Percentiles rank a stretch among this genome's conserved stretches.
Evolutionary conservation across 2,113 vertebrate genomes (phyloP).

Genomic region (Chaetura pelagica): DNA sequence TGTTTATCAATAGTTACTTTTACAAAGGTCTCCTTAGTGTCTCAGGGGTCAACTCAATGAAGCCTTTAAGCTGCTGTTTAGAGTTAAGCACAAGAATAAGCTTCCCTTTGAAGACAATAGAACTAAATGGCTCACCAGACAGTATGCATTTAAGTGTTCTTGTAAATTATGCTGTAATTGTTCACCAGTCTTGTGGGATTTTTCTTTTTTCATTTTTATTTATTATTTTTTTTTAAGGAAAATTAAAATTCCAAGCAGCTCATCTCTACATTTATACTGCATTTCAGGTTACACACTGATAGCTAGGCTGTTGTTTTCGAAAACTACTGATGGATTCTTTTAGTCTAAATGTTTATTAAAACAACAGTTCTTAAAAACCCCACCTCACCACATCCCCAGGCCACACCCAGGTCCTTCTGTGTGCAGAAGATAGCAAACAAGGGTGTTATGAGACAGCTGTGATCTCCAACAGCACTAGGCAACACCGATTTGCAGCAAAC

Average conservation of each 20-base stretch:
- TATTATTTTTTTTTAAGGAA: background rate
- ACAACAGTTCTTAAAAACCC: background rate
- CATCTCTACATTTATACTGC: background rate
- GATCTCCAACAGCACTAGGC: background rate
- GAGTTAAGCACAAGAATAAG: background rate
- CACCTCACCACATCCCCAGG: background rate
- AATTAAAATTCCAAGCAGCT: background rate
- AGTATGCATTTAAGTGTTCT: slow-evolving; percentile 30
- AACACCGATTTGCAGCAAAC: background rate
- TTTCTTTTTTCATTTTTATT: no score
- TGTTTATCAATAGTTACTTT: slow-evolving; percentile 39
- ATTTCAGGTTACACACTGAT: background rate
- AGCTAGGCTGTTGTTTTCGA: slow-evolving; percentile 19
- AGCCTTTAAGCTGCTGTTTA: slow-evolving; percentile 6
- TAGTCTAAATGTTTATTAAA: slow-evolving; percentile 34
- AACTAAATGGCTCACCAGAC: slow-evolving; percentile 44
- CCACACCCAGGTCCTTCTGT: background rate
- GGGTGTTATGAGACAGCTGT: background rate
- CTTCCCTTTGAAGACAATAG: slow-evolving; percentile 43
- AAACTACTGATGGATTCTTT: background rate
- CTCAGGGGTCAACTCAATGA: slow-evolving; percentile 24
- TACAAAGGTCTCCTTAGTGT: slow-evolving; percentile 22
- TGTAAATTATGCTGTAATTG: slow-evolving; percentile 46
- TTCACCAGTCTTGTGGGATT: background rate
- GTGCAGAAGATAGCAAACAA: background rate